These are phyloP conservation scores for Varanus salvator DNA, from an alignment of 2,113 vertebrate genomes.

Conservation along the genomic window DNA sequence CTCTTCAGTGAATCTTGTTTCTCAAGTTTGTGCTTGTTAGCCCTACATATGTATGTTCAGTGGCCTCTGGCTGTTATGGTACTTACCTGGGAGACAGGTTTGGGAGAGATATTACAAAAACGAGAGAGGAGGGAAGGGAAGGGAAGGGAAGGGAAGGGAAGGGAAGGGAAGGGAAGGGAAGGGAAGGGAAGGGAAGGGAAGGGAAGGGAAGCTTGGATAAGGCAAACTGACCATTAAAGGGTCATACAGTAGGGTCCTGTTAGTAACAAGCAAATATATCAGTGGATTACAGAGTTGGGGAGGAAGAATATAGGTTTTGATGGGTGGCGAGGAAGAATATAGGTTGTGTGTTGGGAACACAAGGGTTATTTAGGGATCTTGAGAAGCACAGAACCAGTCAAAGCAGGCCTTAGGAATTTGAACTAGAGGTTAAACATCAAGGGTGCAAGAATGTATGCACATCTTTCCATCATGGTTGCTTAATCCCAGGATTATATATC, in stretches of 20 bases:
- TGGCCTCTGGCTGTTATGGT: not conserved
- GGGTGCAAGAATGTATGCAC: not conserved
- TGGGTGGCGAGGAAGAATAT: not conserved
- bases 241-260: not conserved
- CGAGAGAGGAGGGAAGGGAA: not conserved
- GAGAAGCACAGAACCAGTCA: not conserved
- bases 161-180: not conserved
- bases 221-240: not conserved
- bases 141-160: not conserved
- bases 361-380: not conserved
- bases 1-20: not conserved
- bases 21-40: not conserved
- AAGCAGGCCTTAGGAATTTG: not conserved
- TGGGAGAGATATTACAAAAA: not conserved
- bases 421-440: not conserved
- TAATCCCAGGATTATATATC: not conserved
- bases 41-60: not conserved
- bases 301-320: not conserved
- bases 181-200: not conserved
- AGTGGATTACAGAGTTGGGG: not conserved
- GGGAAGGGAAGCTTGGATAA: not conserved
- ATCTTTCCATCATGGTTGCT: not conserved
- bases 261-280: not conserved
- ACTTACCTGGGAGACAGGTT: not conserved
- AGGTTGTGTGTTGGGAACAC: no score